Evolutionary conservation across 37 sponge, comb jelly and placozoan genomes (phyloP).

Genomic region (Halichondria panicea): DNA sequence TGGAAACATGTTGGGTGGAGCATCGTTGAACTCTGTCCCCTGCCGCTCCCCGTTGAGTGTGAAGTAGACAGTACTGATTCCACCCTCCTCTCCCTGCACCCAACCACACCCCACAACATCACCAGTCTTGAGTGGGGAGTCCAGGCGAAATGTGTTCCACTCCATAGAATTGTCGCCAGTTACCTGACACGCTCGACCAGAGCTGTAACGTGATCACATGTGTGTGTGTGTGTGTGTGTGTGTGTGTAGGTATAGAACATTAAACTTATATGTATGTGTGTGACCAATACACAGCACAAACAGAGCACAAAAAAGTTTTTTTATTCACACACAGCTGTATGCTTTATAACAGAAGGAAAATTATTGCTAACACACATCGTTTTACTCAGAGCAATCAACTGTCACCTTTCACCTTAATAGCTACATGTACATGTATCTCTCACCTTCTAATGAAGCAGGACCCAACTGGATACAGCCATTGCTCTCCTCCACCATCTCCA

Average conservation of each 20-base stretch:
- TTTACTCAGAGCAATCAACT: background rate
- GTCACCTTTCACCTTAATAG: background rate
- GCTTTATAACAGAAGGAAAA: background rate
- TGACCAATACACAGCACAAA: background rate
- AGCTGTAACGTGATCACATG: constrained; percentile 33
- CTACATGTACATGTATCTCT: too few species aligned
- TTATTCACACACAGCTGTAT: background rate
- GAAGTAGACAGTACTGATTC: constrained; percentile 76
- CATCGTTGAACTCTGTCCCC: constrained; percentile 46
- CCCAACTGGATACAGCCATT: constrained; percentile 41
- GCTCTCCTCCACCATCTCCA: constrained; percentile 4
- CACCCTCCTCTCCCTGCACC: constrained; percentile 63
- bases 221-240: background rate
- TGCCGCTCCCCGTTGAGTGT: constrained; percentile 79
- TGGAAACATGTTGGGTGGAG: constrained; percentile 72
- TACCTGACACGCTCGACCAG: constrained; percentile 69
- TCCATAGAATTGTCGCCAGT: constrained; percentile 45
- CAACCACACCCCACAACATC: constrained; percentile 90
- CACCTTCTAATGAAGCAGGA: constrained; percentile 62
- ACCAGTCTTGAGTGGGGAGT: constrained; percentile 52
- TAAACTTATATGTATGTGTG: background rate
- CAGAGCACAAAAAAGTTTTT: background rate
- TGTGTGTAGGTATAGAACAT: background rate
- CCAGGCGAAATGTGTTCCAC: constrained; percentile 55
- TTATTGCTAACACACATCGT: background rate